These are phyloP conservation scores for Leptura quadrifasciata DNA, from an alignment of 2,888 invertebrate genomes.

Conservation along the genomic window DNA sequence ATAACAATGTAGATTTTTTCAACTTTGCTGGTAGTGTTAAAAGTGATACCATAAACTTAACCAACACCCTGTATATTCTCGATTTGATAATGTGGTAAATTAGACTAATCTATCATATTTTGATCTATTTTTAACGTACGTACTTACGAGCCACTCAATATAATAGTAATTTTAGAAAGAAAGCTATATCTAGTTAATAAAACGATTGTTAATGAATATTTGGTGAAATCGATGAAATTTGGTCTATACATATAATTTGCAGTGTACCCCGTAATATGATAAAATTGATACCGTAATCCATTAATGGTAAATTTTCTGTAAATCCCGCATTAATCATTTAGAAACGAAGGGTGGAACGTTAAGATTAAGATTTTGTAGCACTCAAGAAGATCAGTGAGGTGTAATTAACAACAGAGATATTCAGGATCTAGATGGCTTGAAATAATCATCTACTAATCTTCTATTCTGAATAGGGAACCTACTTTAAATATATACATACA, in stretches of 20 bases:
- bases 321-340: constrained; percentile 58
- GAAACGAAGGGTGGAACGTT: constrained; percentile 51
- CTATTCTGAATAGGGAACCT: constrained; percentile 45
- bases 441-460: constrained; percentile 63
- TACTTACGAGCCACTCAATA: no score
- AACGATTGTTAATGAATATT: no score
- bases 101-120: no score
- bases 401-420: constrained; percentile 63
- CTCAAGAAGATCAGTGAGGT: constrained; percentile 57
- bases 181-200: no score
- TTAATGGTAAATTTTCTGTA: constrained; percentile 56
- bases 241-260: neutral
- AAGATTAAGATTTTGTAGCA: constrained; percentile 58
- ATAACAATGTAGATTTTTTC: no score
- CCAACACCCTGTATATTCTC: no score
- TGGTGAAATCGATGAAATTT: neutral
- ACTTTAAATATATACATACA: constrained; percentile 26
- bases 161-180: no score
- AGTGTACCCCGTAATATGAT: neutral
- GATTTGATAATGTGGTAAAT: no score
- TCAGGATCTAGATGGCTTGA: constrained; percentile 57
- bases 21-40: no score
- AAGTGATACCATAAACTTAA: no score
- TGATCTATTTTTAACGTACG: no score
- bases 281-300: constrained; percentile 49